Evolutionary conservation across 64 coral and sea anemone species (phyloP).

Genomic region (Acropora tenuis): DNA sequence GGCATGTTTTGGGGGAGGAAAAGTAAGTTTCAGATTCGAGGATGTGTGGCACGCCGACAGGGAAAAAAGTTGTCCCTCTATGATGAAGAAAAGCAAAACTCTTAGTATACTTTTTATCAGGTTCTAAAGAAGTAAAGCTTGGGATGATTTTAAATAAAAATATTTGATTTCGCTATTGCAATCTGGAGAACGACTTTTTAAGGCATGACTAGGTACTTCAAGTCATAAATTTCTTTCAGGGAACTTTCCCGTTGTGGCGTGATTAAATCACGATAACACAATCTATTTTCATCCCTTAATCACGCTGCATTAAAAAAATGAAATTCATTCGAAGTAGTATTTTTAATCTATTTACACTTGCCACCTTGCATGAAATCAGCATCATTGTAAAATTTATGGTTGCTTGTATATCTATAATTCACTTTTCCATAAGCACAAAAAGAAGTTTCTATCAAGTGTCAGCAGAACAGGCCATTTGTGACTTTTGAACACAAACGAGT

Average conservation of each 20-base stretch:
- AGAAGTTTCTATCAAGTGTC: slow-evolving; percentile 1
- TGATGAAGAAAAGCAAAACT: slow-evolving; percentile 4
- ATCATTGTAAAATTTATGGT: slow-evolving; percentile 1
- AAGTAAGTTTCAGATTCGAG: not conserved
- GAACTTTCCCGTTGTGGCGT: not conserved
- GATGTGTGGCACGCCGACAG: slow-evolving; percentile 1
- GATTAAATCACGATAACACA: slow-evolving; percentile 1
- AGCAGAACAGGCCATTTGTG: not conserved
- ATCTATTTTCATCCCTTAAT: not conserved
- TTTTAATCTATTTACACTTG: not conserved
- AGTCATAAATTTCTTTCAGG: not conserved
- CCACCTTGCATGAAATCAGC: not conserved
- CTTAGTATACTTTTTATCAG: not conserved
- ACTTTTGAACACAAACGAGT: slow-evolving; percentile 1
- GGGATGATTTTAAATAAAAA: slow-evolving; percentile 1
- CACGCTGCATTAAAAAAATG: slow-evolving; percentile 3
- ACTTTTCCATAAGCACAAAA: not conserved
- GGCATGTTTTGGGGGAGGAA: not conserved
- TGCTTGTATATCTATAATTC: not conserved
- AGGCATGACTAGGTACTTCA: not conserved
- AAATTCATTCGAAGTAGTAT: slow-evolving; percentile 5
- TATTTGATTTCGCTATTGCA: not conserved
- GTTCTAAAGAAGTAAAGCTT: slow-evolving; percentile 4
- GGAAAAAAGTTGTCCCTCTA: not conserved
- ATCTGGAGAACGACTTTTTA: slow-evolving; percentile 4